Evolutionary conservation across 2,888 invertebrate species (phyloP).

Genomic region (Morinoia aosen): DNA sequence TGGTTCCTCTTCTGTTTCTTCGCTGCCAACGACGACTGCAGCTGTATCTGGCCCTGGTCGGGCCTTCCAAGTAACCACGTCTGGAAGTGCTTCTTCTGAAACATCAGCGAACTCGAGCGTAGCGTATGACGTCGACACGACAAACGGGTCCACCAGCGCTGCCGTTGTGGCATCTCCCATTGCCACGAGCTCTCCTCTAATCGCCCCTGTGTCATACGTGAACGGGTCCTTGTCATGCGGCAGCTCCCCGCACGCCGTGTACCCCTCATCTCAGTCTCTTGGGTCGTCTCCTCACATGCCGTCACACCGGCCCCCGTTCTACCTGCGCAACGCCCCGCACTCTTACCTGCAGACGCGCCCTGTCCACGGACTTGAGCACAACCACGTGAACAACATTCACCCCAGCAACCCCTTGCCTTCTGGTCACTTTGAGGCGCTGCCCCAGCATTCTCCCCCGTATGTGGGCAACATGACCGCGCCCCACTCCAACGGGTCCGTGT

Average conservation of each 20-base stretch:
- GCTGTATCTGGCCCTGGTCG: not conserved
- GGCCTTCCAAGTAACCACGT: not conserved
- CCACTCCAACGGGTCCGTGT: conserved; percentile 8
- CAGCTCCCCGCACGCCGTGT: conserved; percentile 29
- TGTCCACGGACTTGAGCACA: not conserved
- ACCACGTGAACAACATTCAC: not conserved
- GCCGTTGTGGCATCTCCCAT: conserved; percentile 54
- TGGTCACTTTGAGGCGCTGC: not conserved
- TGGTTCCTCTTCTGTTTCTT: not conserved
- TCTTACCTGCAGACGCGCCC: conserved; percentile 55
- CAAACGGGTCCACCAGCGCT: not conserved
- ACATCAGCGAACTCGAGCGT: not conserved
- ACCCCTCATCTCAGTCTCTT: conserved; percentile 33
- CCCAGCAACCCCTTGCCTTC: not conserved
- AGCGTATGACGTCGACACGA: not conserved
- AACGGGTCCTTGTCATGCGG: conserved; percentile 45
- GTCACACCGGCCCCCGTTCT: conserved; percentile 54
- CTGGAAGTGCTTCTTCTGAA: not conserved
- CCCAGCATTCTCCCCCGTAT: conserved; percentile 8
- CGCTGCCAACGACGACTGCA: not conserved
- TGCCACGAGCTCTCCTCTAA: conserved; percentile 65
- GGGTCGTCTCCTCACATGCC: conserved; percentile 33
- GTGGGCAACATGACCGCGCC: not conserved
- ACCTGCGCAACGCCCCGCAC: conserved; percentile 59
- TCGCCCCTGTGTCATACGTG: not conserved